Evolutionary conservation across 2,113 vertebrate species (phyloP), one percentile per base, ranked within the genome.

Genomic region (Dunckerocampus dactyliophorus): DNA sequence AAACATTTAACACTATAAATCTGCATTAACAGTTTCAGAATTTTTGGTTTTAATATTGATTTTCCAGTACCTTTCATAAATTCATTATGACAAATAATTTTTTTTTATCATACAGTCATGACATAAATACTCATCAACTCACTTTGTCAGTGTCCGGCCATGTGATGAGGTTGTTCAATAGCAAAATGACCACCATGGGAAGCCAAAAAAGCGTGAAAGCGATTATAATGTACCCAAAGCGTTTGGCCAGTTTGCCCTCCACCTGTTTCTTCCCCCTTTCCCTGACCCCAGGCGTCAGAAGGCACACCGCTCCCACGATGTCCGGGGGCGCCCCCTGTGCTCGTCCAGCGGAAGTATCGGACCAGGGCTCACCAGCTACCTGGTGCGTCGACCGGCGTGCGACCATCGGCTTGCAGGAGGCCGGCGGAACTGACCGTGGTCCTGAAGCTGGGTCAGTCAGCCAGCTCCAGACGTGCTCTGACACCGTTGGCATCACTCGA

Each of bases 221-320:
- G 3, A 85, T 74, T 60, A 84, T 85, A 4, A 87, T 87, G 66
- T 85, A 89, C 2, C 88, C 84, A 16, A 87, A 85, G 0, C 89
- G 72, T 76, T 85, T 81, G 11, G 86, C 86, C 62, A 90, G 45
- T 51, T 65, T 85, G 14, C 84, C 82, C 63, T 89, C 87, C 63
- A 80, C 54, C 21, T 56, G 79, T 16, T 87, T 88, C 66, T 81
- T 87, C 15, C 80, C 76, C 6, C 74, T 62, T 57, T 86, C 84
- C 3, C 61, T 77, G 52, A 76, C 77, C 4, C 59, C 73, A 0
- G 85, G 75, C 0, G 82, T 88, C 20, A 88, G 70, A 1, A 89
- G 67, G 60, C 86, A 88, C 57, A 90, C 82, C 0, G 86, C 83
- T 0, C 86, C 87, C 13, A 82, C 67, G 8, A 87, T 84, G 57